Percentiles rank a stretch among this genome's conserved stretches.
These are phyloP conservation scores for Sialis fuliginosa DNA, from an alignment of 2,888 invertebrate species.

Conservation along the genomic window DNA sequence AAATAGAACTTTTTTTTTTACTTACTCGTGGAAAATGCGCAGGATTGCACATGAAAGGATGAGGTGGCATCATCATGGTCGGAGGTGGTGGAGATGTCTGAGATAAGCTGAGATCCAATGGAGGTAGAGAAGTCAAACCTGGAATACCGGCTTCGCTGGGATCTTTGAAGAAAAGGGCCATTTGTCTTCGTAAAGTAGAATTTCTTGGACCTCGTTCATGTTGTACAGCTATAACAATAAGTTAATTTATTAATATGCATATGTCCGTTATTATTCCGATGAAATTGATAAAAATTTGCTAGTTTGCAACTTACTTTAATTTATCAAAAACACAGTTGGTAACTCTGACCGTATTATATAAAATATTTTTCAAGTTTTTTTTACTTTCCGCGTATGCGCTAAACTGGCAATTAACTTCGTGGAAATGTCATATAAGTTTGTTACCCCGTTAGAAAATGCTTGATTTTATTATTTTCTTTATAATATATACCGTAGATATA, in stretches of 20 bases:
- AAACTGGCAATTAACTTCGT: too few relatives aligned
- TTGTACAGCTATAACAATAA: slow-evolving; percentile 71
- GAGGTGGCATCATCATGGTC: slow-evolving; percentile 19
- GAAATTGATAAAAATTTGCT: not conserved
- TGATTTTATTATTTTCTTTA: too few relatives aligned
- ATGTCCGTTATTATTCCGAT: not conserved
- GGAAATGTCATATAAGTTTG: too few relatives aligned
- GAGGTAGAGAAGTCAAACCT: slow-evolving; percentile 18
- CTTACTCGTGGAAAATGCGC: slow-evolving; percentile 14
- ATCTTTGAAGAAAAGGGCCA: slow-evolving; percentile 66
- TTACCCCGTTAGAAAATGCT: too few relatives aligned
- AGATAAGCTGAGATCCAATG: slow-evolving; percentile 16
- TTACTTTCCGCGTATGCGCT: too few relatives aligned
- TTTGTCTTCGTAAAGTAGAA: slow-evolving; percentile 84
- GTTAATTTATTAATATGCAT: too few relatives aligned
- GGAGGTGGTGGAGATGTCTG: slow-evolving; percentile 16
- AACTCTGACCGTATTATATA: too few relatives aligned
- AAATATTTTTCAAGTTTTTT: too few relatives aligned
- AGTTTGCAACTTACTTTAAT: too few relatives aligned
- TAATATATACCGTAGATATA: too few relatives aligned
- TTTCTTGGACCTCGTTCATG: slow-evolving; percentile 95
- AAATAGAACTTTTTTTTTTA: slow-evolving; percentile 4
- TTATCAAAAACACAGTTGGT: too few relatives aligned
- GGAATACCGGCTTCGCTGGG: slow-evolving; percentile 18
- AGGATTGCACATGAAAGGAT: slow-evolving; percentile 12